A percentile compares a stretch with the other conserved stretches of the same genome.
These are phyloP conservation scores for Tiliacea citrago DNA, from an alignment of 2,888 invertebrate genomes.

Conservation along the genomic window DNA sequence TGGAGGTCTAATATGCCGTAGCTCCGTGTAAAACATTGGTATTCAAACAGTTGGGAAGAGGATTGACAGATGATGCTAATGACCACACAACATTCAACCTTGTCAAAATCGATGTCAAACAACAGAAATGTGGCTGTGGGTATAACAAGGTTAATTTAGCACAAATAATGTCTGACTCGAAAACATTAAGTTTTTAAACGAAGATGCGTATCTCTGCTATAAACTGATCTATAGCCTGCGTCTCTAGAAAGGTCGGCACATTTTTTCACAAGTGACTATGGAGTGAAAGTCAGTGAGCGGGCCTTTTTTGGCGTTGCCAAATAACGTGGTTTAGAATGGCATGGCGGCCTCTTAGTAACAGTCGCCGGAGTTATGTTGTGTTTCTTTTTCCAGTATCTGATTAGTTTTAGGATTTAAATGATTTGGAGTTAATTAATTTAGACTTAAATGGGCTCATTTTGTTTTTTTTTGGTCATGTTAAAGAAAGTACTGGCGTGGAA, in stretches of 20 bases:
- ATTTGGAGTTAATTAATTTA: not conserved
- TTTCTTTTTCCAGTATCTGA: conserved; percentile 45
- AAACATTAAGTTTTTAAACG: conserved; percentile 1
- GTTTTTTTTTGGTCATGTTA: not conserved
- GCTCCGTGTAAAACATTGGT: not conserved
- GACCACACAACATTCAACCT: not conserved
- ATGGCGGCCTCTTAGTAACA: conserved; percentile 68
- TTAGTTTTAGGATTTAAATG: conserved; percentile 14
- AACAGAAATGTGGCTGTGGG: not conserved
- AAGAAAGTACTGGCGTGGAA: not conserved
- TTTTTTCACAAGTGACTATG: conserved; percentile 82
- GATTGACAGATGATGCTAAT: not conserved
- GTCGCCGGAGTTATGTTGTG: conserved; percentile 17
- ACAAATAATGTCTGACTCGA: conserved; percentile 1
- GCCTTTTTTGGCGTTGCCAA: conserved; percentile 83
- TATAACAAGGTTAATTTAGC: not conserved
- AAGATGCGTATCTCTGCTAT: conserved; percentile 48
- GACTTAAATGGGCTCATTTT: not conserved
- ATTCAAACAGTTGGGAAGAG: not conserved
- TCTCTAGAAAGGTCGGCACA: conserved; percentile 81
- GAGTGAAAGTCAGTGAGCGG: conserved; percentile 85
- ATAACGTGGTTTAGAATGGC: conserved; percentile 76
- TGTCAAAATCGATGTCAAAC: not conserved
- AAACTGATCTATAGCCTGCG: conserved; percentile 54
- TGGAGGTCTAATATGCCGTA: not conserved